A percentile compares a stretch with the other conserved stretches of the same genome.
Conservation (phyloP, 2,888 invertebrate genomes). For the Pantelozetes paolii region DNA sequence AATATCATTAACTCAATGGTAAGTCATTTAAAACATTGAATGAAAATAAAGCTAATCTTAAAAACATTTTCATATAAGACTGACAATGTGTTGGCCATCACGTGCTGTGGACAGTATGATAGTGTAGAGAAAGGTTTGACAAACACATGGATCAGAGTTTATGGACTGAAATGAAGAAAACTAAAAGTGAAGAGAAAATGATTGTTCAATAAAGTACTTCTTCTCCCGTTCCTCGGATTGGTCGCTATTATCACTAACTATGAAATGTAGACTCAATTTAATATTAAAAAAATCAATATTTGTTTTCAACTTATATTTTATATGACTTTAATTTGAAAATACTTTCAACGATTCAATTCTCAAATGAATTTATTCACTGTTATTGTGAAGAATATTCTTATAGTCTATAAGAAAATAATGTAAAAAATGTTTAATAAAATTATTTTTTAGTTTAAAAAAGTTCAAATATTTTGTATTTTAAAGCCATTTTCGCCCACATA, state of each 20-base stretch:
- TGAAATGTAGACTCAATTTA: slow-evolving; percentile 27
- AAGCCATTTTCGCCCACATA: too few species aligned
- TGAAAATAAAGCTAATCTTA: neutral
- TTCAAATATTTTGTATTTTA: too few species aligned
- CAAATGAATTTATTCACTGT: too few species aligned
- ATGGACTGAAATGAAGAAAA: neutral
- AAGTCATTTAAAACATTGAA: neutral
- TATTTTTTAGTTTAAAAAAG: too few species aligned
- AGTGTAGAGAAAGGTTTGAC: slow-evolving; percentile 1
- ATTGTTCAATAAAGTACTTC: neutral
- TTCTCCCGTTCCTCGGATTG: neutral
- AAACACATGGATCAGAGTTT: neutral
- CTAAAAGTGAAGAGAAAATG: neutral
- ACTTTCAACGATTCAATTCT: too few species aligned
- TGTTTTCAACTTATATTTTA: too few species aligned
- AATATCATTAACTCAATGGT: slow-evolving; percentile 14
- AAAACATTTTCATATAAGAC: neutral
- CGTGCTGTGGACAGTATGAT: slow-evolving; percentile 18
- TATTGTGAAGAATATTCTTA: too few species aligned
- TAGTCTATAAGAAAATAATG: too few species aligned
- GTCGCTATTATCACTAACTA: neutral
- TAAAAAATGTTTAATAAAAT: too few species aligned
- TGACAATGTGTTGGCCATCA: slow-evolving; percentile 17
- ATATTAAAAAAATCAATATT: too few species aligned
- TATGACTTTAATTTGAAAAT: too few species aligned